Evolutionary conservation across 1,140 invertebrate genomes (phyloP), one percentile per base, ranked within the genome.

Genomic region (Battus philenor): DNA sequence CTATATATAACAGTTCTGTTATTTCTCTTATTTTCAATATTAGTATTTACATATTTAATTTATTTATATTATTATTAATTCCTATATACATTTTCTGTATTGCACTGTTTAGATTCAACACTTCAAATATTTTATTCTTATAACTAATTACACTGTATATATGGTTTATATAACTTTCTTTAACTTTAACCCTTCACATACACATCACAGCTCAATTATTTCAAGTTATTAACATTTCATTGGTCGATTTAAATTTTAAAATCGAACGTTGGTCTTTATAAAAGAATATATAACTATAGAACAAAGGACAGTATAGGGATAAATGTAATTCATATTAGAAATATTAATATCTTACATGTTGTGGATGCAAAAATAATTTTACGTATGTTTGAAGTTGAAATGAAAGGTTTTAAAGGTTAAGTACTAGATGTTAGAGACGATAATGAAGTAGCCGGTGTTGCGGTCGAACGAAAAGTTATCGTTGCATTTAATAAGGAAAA

Each of bases 401-500:
- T 36, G 20, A 1, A 7, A 34, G 9, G 6, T 27, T 30, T 20
- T 41, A 18, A 11, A 18, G 4, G 24, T 57, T 36, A 34, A 9
- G 1, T 1, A 3, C 1, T 1, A 11, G 1, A n/a, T 1, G 9
- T 29, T 61, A 59, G 27, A 30, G 50, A 15, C 15, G 27, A 46
- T 20, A 51, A 46, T 56, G 24, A 22, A 48, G 24, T 20, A 18
- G n/a, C 6, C 5, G 34, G 41, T 1, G 34, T 15, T 39, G 22
- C 5, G 9, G 9, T 12, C 24, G 44, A 13, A 9, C 4, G 10
- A 15, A 34, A 36, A 30, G 47, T 16, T 46, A 4, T 17, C 27
- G 44, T 60, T 55, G 56, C 29, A 52, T 56, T 61, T 68, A 67
- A 67, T 72, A 75, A 72, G 57, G 64, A 67, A 75, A 72, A 75